These are phyloP conservation scores for Pomacea canaliculata DNA, from an alignment of 2,888 invertebrate genomes.

Conservation along the genomic window DNA sequence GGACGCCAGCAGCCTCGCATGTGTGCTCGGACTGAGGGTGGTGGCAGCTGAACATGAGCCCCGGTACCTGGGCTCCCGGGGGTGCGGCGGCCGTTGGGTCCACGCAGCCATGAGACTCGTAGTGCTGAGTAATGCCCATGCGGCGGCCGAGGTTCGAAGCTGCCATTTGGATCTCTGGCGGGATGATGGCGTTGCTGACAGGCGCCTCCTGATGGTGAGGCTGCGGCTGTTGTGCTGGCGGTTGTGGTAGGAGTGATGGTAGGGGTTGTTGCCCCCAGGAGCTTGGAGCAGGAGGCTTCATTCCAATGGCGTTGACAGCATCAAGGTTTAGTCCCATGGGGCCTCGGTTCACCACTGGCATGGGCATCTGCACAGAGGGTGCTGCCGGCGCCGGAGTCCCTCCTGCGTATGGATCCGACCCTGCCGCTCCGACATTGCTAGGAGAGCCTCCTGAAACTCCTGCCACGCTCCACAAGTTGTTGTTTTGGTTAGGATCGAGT, in stretches of 20 bases:
- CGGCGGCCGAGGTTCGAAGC: constrained; percentile 13
- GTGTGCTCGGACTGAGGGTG: neutral
- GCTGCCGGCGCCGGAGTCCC: too few relatives aligned
- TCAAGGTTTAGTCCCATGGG: too few relatives aligned
- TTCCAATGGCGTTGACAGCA: too few relatives aligned
- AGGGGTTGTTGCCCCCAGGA: too few relatives aligned
- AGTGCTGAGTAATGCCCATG: constrained; percentile 20
- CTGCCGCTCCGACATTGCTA: too few relatives aligned
- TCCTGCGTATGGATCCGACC: too few relatives aligned
- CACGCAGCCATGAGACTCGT: constrained; percentile 20
- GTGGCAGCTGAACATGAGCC: constrained; percentile 13
- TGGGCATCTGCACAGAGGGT: too few relatives aligned
- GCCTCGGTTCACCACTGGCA: too few relatives aligned
- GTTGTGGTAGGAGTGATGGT: neutral
- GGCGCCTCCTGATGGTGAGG: neutral
- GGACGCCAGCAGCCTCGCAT: neutral
- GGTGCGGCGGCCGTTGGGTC: constrained; percentile 7
- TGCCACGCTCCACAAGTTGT: too few relatives aligned
- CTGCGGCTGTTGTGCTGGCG: neutral
- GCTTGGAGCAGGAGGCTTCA: too few relatives aligned
- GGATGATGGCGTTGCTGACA: neutral
- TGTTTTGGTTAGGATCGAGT: too few relatives aligned
- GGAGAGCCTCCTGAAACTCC: too few relatives aligned
- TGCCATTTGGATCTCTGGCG: neutral
- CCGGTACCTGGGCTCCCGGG: neutral